These are phyloP conservation scores for Halisarca cf. caerulea DNA, from an alignment of 37 sponge, comb jelly and placozoan species.

Conservation along the genomic window DNA sequence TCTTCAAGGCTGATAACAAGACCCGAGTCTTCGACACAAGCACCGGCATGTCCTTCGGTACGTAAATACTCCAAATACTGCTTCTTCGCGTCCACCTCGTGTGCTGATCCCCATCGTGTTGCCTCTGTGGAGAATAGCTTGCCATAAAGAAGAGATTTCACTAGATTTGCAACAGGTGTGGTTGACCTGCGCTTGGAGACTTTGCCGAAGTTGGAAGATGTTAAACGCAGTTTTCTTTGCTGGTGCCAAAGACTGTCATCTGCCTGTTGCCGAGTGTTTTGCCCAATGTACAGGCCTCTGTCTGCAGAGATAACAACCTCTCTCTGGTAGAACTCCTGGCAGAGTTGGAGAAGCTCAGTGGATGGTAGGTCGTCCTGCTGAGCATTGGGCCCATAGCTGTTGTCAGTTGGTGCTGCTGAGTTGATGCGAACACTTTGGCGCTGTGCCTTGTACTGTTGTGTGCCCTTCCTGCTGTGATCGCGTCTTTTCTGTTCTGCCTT, in stretches of 20 bases:
- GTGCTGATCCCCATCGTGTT: background rate
- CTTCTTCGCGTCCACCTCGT: background rate
- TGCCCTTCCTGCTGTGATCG: background rate
- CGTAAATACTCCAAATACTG: background rate
- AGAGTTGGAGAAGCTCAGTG: background rate
- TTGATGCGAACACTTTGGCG: background rate
- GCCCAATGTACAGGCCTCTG: background rate
- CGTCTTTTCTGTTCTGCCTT: background rate
- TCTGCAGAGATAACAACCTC: background rate
- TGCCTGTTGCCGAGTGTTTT: background rate
- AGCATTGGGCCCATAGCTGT: background rate
- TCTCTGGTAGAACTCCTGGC: slow-evolving; percentile 2
- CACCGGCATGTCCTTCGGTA: background rate
- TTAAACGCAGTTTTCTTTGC: background rate
- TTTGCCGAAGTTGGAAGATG: slow-evolving; percentile 21
- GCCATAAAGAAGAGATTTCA: slow-evolving; percentile 12
- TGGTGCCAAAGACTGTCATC: background rate
- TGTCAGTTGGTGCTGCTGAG: background rate
- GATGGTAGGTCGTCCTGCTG: background rate
- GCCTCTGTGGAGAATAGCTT: background rate
- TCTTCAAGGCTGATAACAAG: background rate
- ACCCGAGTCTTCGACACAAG: background rate
- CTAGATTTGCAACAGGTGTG: slow-evolving; percentile 28
- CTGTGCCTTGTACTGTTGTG: background rate
- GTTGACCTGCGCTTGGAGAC: slow-evolving; percentile 30